Base-by-base conservation (phyloP, 2,797 vertebrate species). In the Melanotaenia nigrans region DNA sequence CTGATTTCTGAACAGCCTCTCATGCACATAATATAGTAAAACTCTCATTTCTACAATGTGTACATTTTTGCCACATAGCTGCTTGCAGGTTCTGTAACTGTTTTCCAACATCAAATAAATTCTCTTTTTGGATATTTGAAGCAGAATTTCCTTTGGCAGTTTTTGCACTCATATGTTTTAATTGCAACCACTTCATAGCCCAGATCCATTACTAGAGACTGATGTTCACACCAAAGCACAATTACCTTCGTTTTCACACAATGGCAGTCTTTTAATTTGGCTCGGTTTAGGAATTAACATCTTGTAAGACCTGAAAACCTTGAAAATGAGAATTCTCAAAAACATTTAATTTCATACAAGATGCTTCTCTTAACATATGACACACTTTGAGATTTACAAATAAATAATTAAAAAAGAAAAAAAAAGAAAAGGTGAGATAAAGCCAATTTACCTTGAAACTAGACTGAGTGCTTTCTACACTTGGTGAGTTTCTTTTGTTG, bases 371-470 rank as follows among this genome's bases (percentile, higher is more conserved):
- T 58, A 40, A 71, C 14, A 72, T 9, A 45, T 4, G 20, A 10
- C 20, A 28, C 25, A 63, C 6, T 42, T 51, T 1, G 42, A 38
- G 61, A 42, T 42, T 42, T 42, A 16, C 13, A 69, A 40, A 45
- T 75, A 59, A 42, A 45, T 54, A n/a, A 4, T 16, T 42, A 35
- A 24, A 35, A 25, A 30, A 63, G 54, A 53, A 25, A 12, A 18
- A 6, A 18, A 5, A 32, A 35, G 55, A 36, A 57, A 30, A 30
- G 42, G 57, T 58, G 54, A 65, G 38, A 18, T 38, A 58, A 71
- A 58, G 51, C 42, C 13, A 40, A 22, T 53, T 1, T 67, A 77
- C 75, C 75, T 77, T 77, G 63, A 71, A 66, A 62, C 33, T 49
- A 16, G 55, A 47, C 25, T 20, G n/a, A 49, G 42, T 35, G 40